These are phyloP conservation scores for Notarius quadriscutis DNA, from an alignment of 2,113 vertebrate genomes.

Conservation along the genomic window DNA sequence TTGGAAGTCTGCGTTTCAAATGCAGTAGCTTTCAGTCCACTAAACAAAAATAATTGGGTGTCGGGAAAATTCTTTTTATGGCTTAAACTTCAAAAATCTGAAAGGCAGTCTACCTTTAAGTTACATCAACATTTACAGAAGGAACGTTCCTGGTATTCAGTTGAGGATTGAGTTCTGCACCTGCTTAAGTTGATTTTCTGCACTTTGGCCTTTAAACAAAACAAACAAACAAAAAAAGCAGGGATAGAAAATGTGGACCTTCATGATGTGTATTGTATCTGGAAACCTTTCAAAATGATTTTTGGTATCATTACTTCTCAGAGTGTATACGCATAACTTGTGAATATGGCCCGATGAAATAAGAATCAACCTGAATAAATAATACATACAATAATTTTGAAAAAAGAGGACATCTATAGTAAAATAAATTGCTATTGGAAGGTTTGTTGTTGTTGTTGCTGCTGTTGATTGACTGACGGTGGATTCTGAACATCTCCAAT, in stretches of 20 bases:
- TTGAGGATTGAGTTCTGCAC: background rate
- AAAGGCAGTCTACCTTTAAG: no score
- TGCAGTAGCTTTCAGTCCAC: no score
- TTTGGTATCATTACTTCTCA: background rate
- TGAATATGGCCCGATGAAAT: background rate
- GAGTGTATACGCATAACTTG: background rate
- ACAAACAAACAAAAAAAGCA: background rate
- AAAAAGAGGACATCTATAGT: no score
- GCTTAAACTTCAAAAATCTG: no score
- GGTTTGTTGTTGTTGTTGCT: no score
- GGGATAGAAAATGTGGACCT: background rate
- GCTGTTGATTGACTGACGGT: no score
- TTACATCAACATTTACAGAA: background rate
- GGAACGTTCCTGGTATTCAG: background rate
- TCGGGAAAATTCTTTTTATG: no score
- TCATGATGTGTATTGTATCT: no score
- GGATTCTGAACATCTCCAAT: background rate
- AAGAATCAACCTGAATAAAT: background rate
- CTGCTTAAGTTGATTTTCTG: background rate
- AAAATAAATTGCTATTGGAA: no score
- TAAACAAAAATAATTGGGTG: no score
- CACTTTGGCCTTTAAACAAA: background rate
- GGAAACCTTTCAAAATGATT: no score
- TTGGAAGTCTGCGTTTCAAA: no score
- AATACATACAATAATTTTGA: background rate